phyloP scores from a whole-genome alignment of 2,888 invertebrate species.

The Proisotoma minuta region DNA sequence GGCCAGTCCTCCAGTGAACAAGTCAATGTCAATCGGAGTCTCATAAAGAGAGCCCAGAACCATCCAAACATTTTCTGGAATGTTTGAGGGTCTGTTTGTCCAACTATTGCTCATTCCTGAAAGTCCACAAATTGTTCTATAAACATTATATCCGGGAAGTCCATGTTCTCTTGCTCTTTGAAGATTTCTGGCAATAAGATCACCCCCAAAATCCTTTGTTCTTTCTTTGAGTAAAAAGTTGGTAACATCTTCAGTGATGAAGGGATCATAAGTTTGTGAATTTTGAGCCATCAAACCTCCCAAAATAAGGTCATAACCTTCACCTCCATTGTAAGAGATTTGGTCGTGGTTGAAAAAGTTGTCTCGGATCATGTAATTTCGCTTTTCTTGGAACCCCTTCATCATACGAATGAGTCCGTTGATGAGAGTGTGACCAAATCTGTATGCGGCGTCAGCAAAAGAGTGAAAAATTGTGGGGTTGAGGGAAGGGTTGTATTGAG shows the following conservation, averaged over 20 bases:
- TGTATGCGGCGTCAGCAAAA: slow-evolving; percentile 43
- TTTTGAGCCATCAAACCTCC: slow-evolving; percentile 44
- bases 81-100: slow-evolving; percentile 35
- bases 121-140: slow-evolving; percentile 42
- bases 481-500: slow-evolving; percentile 36
- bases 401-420: slow-evolving; percentile 43
- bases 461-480: slow-evolving; percentile 42
- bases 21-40: slow-evolving; percentile 64
- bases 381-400: slow-evolving; percentile 27
- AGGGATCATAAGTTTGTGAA: slow-evolving; percentile 42
- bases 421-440: slow-evolving; percentile 43
- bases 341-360: slow-evolving; percentile 42
- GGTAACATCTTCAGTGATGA: slow-evolving; percentile 43
- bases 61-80: slow-evolving; percentile 43
- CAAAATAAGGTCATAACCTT: slow-evolving; percentile 44
- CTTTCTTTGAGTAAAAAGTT: slow-evolving; percentile 41
- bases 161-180: slow-evolving; percentile 39
- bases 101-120: slow-evolving; percentile 36
- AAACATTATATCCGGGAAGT: slow-evolving; percentile 41
- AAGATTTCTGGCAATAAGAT: slow-evolving; percentile 43
- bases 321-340: slow-evolving; percentile 34
- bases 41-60: slow-evolving; percentile 41
- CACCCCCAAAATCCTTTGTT: slow-evolving; percentile 38
- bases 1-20: slow-evolving; percentile 77
- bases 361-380: slow-evolving; percentile 35